Conservation (phyloP, 2,113 vertebrate genomes). For the Lonchura striata region DNA sequence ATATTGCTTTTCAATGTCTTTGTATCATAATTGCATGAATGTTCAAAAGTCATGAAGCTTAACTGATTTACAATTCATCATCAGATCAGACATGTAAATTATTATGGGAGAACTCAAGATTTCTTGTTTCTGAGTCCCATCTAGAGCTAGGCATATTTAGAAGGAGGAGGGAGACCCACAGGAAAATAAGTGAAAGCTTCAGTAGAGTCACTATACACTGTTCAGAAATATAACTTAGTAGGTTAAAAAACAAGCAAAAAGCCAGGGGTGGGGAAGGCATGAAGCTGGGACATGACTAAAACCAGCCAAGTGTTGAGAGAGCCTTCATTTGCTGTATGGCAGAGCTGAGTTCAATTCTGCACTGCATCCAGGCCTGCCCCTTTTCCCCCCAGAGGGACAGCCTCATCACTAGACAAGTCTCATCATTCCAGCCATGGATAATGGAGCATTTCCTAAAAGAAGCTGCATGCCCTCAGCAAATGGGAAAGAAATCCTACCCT, state of each 20-base stretch:
- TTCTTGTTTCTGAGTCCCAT: not conserved
- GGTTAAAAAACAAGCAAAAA: not conserved
- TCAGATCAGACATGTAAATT: not conserved
- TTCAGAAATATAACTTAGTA: not conserved
- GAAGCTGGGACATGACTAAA: not conserved
- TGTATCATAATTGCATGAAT: not conserved
- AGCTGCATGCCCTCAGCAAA: accelerated
- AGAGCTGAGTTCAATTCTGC: not conserved
- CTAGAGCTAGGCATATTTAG: not conserved
- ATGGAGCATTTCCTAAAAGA: not conserved
- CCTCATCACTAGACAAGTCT: accelerated
- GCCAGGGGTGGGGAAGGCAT: not conserved
- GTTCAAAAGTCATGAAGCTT: not conserved
- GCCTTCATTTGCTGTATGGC: not conserved
- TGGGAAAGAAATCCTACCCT: not conserved
- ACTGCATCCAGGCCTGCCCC: not conserved
- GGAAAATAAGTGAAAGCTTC: not conserved
- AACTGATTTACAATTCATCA: not conserved
- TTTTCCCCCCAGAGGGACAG: not conserved
- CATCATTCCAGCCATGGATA: not conserved
- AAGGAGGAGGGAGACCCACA: not conserved
- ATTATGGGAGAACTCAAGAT: not conserved
- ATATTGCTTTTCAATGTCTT: not conserved
- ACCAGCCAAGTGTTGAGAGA: not conserved
- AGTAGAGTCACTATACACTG: not conserved